Conservation (phyloP, 2,113 vertebrate species). For the Aythya baeri region DNA sequence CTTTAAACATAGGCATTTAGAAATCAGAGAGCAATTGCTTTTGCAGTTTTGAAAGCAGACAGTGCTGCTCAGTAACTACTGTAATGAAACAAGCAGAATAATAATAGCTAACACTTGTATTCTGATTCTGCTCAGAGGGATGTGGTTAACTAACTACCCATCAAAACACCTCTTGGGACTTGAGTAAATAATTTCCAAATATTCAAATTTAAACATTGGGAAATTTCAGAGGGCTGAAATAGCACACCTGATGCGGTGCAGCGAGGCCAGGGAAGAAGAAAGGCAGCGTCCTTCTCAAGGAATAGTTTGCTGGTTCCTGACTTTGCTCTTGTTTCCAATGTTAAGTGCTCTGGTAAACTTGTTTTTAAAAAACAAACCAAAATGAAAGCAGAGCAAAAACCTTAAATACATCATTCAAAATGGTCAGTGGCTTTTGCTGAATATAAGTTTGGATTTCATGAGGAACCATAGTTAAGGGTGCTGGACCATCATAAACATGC, state of each 20-base stretch:
- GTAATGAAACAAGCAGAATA: background rate
- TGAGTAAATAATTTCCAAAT: background rate
- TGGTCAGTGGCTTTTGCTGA: background rate
- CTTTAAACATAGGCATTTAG: background rate
- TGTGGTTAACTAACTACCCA: background rate
- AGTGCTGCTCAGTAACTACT: background rate
- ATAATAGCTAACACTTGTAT: background rate
- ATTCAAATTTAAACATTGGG: background rate
- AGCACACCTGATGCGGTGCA: fast-evolving
- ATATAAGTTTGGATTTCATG: background rate
- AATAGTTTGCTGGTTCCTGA: background rate
- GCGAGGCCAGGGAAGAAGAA: background rate
- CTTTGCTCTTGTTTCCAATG: background rate
- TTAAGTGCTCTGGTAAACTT: background rate
- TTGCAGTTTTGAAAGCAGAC: background rate
- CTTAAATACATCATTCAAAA: background rate
- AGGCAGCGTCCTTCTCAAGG: background rate
- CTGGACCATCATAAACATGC: background rate
- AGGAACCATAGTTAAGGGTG: background rate
- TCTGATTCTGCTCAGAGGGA: background rate
- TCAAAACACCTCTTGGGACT: background rate
- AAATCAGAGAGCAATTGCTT: background rate
- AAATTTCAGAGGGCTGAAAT: background rate
- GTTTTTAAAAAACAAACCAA: background rate
- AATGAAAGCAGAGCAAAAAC: background rate